Base-by-base conservation (phyloP, 2,797 vertebrate genomes). In the Acipenser oxyrinchus region DNA sequence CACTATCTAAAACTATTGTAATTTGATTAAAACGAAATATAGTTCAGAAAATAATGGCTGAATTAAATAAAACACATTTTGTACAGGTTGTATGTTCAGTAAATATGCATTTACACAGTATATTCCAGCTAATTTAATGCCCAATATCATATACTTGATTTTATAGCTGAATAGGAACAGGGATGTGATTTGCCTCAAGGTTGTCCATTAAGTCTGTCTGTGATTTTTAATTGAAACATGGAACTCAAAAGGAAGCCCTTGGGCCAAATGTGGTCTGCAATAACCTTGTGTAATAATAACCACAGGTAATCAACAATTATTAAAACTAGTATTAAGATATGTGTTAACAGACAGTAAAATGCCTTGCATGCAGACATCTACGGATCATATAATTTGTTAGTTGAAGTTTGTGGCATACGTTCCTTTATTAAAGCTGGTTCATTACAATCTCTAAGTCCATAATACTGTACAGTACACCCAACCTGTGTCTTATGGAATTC, bases 181-280 rank as follows among this genome's bases (percentile, higher is more conserved):
- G 59, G 65, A 37, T 61, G 65, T 68, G 68, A 69, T 65, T 52
- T 70, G 70, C 72, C 71, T 72, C 77, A 79, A 76, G 77, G 78
- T 79, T 69, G 75, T 66, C 65, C 66, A 72, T 76, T 75, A 78
- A 75, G 66, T 67, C 67, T 15, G 66, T 66, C 69, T 60, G 69
- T 69, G 65, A 69, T 74, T 70, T 62, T 69, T 60, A 71, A 49
- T 71, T 76, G 73, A 60, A 70, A 59, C 69, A 60, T 48, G 67
- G 68, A 68, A 37, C 4, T 37, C 37, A 37, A 37, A 37, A 37
- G 37, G 5, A 37, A 37, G 5, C 37, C 37, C 5, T 4, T 37
- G 3, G 37, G 37, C 4, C 37, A 37, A 37, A 37, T 4, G 37
- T 37, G 37, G 37, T 37, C 37, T 37, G 5, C 37, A 37, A 37